A percentile compares a stretch with the other conserved stretches of the same genome.
phyloP scores from a whole-genome alignment of 64 coral and sea anemone species.

The Pocillopora verrucosa region DNA sequence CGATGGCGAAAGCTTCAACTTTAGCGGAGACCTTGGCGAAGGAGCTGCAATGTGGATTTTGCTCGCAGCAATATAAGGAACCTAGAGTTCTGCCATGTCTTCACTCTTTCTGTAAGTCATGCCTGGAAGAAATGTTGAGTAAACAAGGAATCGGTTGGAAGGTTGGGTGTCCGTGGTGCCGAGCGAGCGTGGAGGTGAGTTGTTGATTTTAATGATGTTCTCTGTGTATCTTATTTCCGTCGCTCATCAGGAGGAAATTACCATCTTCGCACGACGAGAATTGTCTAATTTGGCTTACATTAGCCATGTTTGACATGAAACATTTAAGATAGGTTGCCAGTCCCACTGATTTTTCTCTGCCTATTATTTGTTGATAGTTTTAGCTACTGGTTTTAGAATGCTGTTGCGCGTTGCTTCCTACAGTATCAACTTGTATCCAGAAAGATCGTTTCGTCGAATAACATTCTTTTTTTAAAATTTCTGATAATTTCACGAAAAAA shows the following conservation, averaged over 20 bases:
- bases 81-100: conserved; percentile 11
- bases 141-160: neutral
- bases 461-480: too few species aligned
- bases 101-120: conserved; percentile 3
- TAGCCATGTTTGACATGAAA: too few species aligned
- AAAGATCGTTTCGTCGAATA: too few species aligned
- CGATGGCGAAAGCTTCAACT: conserved; percentile 2
- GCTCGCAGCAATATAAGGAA: neutral
- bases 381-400: too few species aligned
- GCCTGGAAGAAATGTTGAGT: neutral
- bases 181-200: neutral
- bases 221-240: neutral
- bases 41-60: neutral
- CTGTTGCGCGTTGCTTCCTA: too few species aligned
- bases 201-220: neutral
- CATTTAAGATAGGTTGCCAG: too few species aligned
- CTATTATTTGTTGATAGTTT: too few species aligned
- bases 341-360: too few species aligned
- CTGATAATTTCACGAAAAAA: too few species aligned
- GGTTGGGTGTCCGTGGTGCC: neutral
- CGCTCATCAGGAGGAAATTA: neutral
- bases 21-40: neutral
- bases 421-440: too few species aligned
- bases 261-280: too few species aligned
- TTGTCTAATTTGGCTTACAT: too few species aligned